Base-by-base conservation (phyloP, 2,797 vertebrate genomes). In the Hapalemur alaotrensis region DNA sequence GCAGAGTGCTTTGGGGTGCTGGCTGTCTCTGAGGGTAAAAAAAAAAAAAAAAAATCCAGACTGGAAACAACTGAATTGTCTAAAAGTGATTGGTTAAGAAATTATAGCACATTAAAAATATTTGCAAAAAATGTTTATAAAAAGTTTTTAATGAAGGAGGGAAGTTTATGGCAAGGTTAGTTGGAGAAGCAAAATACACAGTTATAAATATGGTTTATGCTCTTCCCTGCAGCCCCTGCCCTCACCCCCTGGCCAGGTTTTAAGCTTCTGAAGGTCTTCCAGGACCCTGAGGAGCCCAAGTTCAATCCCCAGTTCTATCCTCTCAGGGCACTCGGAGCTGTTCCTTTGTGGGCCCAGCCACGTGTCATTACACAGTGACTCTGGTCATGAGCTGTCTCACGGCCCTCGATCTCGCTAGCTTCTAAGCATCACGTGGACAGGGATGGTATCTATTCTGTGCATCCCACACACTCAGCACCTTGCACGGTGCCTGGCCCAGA, bases 221-320 rank as follows among this genome's bases (percentile, higher is more conserved):
- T n/a, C 38, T 57, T 23, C 17, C 15, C 28, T 78, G 30, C 32
- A 9, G 35, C 25, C 20, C 70, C 38, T 0, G 0, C 69, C 18
- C 41, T 48, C 59, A 8, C 4, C 20, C 18, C 5, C 25, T 57
- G 0, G 52, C 28, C 84, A 43, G 6, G 67, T 48, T 82, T 75
- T 38, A 28, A 30, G 48, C 59, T 57, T 69, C 48, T 38, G 54
- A 57, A 75, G 32, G 15, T 38, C 54, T 93, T 38, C 75, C 2
- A 28, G 13, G 67, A 84, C 48, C n/a, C 50, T 4, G 28, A 41
- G 48, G 12, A 65, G 17, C 57, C 63, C 14, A 28, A 10, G 23
- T 75, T 76, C 43, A 38, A 14, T 11, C 41, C n/a, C 3, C 41
- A 4, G 1, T 69, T 61, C 41, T 30, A 13, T 46, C 50, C 35